Evolutionary conservation across 2,797 vertebrate species (phyloP).

Genomic region (Ficedula albicollis): DNA sequence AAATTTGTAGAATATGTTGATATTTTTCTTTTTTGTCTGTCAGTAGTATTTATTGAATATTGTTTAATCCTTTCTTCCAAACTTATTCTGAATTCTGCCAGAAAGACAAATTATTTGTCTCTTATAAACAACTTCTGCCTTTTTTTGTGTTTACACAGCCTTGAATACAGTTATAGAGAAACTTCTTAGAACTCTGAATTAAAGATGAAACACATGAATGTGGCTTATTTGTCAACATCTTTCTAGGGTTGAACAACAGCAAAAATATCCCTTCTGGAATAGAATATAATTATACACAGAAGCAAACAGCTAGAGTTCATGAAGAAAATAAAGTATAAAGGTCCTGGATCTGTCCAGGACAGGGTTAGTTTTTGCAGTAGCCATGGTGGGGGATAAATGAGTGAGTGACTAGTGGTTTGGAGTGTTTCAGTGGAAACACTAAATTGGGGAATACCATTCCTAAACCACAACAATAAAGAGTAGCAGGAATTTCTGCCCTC

Average conservation of each 20-base stretch:
- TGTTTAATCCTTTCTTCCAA: background rate
- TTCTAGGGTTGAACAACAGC: background rate
- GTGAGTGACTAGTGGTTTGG: background rate
- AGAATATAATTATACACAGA: background rate
- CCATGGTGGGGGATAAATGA: background rate
- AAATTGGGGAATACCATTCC: background rate
- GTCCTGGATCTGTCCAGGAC: background rate
- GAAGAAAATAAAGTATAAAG: background rate
- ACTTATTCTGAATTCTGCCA: background rate
- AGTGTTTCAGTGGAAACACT: background rate
- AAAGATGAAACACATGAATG: background rate
- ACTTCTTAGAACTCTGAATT: background rate
- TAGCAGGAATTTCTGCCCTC: background rate
- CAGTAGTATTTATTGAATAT: background rate
- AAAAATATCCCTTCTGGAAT: fast-evolving
- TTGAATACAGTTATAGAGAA: background rate
- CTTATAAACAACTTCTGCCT: background rate
- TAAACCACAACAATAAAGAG: background rate
- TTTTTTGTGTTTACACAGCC: background rate
- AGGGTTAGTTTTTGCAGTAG: background rate
- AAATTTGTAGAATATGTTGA: background rate
- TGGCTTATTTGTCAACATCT: background rate
- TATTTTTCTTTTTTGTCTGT: background rate
- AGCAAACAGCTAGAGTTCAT: background rate
- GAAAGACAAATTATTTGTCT: background rate